Evolutionary conservation across 2,797 vertebrate species (phyloP), one percentile per base, ranked within the genome.

Genomic region (Chloroceryle inda): DNA sequence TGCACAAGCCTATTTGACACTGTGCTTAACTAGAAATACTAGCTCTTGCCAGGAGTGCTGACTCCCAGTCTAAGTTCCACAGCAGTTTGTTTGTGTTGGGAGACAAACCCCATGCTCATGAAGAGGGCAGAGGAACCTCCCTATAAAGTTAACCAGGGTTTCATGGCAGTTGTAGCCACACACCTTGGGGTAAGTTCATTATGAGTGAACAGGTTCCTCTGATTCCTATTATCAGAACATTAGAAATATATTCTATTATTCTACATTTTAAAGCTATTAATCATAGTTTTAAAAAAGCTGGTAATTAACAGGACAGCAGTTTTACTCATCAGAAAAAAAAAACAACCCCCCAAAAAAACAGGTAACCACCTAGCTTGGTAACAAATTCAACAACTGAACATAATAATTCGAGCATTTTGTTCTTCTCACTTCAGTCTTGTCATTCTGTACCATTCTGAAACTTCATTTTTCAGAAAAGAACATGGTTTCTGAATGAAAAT

Each of bases 121-220:
- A 38, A 40, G 62, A 20, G 59, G 50, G 35, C 50, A 94, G 75
- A 74, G 22, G 45, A 61, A 64, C 37, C 67, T 75, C 89, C 88
- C 35, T 18, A 22, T 27, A 31, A 58, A 27, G 26, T 63, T 53
- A 27, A 2, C 26, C 6, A 8, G 61, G n/a, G 12, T n/a, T 85
- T 75, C 27, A 18, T 5, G 49, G 72, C 63, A 81, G 5, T 19
- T 63, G 40, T 8, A 74, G 63, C 72, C 59, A 44, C 13, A 23
- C 3, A 16, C 56, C 24, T 40, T 45, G 40, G n/a, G 59, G 19
- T 42, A 85, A 76, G 24, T 42, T 95, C 61, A 77, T 35, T 40
- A 5, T 21, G 40, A 63, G 11, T 22, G 37, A 80, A 38, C 31
- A 56, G 11, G 52, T 49, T 85, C 37, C 21, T 74, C 61, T 85